Evolutionary conservation across 2,888 invertebrate genomes (phyloP).

Genomic region (Ophion ventricosus): DNA sequence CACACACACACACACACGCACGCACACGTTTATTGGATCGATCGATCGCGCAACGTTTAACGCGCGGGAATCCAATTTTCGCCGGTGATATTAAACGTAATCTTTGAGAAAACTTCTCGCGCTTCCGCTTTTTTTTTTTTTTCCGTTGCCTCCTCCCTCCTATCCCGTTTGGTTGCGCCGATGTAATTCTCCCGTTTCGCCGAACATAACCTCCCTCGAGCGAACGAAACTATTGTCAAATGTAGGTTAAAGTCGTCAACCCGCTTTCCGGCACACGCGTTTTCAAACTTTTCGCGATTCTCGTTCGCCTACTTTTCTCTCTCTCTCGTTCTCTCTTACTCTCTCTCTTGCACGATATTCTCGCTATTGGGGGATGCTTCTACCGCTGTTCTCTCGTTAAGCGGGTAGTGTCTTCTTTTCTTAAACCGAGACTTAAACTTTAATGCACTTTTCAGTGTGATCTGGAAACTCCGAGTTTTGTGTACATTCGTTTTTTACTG

Average conservation of each 20-base stretch:
- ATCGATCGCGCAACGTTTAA: neutral
- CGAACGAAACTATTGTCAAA: conserved; percentile 73
- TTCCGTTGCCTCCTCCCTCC: neutral
- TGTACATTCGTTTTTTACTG: too few relatives aligned
- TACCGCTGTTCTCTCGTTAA: neutral
- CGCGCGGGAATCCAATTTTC: conserved; percentile 3
- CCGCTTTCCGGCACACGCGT: conserved; percentile 68
- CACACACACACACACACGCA: neutral
- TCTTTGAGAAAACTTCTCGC: neutral
- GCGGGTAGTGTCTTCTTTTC: neutral
- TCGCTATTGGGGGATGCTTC: neutral
- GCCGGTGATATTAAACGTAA: neutral
- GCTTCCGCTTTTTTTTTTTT: neutral
- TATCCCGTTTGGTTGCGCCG: neutral
- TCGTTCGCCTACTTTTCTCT: neutral
- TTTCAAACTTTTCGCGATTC: neutral
- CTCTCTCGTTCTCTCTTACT: neutral
- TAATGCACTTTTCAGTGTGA: neutral
- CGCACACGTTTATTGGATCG: neutral
- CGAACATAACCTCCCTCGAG: conserved; percentile 34
- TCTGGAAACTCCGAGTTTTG: neutral
- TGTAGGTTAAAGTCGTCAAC: conserved; percentile 81
- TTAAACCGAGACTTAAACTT: neutral
- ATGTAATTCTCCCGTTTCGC: neutral
- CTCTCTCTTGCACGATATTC: neutral